Evolutionary conservation across 2,797 vertebrate genomes (phyloP).

Genomic region (Allobates femoralis): DNA sequence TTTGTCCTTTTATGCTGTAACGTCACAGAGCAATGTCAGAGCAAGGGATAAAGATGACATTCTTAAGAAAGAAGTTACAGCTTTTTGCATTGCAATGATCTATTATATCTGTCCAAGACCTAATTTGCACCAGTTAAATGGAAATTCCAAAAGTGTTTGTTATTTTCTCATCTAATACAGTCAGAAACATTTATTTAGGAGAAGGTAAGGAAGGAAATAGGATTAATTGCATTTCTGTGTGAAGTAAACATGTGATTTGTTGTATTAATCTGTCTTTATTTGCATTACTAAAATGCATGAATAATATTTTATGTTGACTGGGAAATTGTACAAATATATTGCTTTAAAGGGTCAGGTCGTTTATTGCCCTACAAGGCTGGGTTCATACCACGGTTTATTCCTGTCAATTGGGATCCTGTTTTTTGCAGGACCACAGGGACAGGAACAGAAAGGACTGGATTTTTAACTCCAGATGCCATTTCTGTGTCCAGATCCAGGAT

Average conservation of each 20-base stretch:
- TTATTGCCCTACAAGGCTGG: too few relatives aligned
- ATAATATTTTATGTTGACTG: not conserved
- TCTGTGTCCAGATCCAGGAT: too few relatives aligned
- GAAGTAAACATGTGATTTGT: not conserved
- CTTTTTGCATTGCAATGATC: slow-evolving; percentile 17
- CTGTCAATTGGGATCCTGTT: too few relatives aligned
- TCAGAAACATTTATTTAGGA: slow-evolving; percentile 28
- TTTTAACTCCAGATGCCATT: too few relatives aligned
- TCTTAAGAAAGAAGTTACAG: slow-evolving; percentile 28
- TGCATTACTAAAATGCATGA: not conserved
- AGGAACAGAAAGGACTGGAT: too few relatives aligned
- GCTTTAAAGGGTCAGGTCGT: not conserved
- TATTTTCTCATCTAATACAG: slow-evolving; percentile 39
- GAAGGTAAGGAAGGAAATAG: slow-evolving; percentile 35
- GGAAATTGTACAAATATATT: not conserved
- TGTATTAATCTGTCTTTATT: slow-evolving; percentile 18
- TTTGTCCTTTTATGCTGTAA: slow-evolving; percentile 57
- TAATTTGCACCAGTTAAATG: slow-evolving; percentile 52
- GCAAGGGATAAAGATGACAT: slow-evolving; percentile 26
- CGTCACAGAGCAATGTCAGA: slow-evolving; percentile 42
- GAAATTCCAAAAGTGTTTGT: slow-evolving; percentile 40
- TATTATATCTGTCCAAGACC: slow-evolving; percentile 44
- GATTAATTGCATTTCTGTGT: slow-evolving; percentile 6
- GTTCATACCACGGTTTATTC: too few relatives aligned
- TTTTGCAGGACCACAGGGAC: too few relatives aligned